Evolutionary conservation across 1,140 invertebrate species (phyloP), one percentile per base, ranked within the genome.

Genomic region (Agrilus planipennis): DNA sequence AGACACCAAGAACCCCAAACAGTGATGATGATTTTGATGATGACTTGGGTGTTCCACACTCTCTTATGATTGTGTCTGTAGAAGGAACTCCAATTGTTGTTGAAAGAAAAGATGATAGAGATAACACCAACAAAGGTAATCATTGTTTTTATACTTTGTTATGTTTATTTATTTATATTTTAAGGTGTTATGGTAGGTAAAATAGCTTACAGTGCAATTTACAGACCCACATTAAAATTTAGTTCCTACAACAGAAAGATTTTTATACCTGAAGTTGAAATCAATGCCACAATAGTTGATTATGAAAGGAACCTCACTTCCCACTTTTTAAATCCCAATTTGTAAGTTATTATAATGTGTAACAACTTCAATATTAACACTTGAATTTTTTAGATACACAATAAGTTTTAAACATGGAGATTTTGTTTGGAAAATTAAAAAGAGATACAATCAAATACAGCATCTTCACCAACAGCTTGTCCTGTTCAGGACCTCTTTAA

Each of bases 361-460:
- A 27, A 80, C 80, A 52, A 34, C n/a, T 19, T 28, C 12, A 38
- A 16, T 30, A 38, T 12, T 11, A 19, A 14, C 27, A 27, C 2
- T 19, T 45, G 16, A 34, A 30, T 52, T 52, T 67, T 66, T 31
- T 56, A 86, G 82, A 48, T 90, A 94, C 53, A 87, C 81, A 34
- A 87, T 93, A 46, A 71, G 82, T 51, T 69, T 93, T 4, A 71
- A 70, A 38, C 89, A 95, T 68, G 89, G 84, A 0, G 73, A 78
- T 31, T 91, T 84, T 63, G 67, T 65, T 3, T 95, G 90, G 90
- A 81, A 72, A 11, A 76, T 94, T 23, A 82, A 81, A 57, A 82
- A 83, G 54, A 71, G 89, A 19, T 93, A 92, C 55, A 92, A 90
- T 57, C 84, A 93, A 58, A 84, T 94, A 48, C 75, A 84, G 20